These are phyloP conservation scores for Ochotona princeps DNA, from an alignment of 2,113 vertebrate species.

Conservation along the genomic window DNA sequence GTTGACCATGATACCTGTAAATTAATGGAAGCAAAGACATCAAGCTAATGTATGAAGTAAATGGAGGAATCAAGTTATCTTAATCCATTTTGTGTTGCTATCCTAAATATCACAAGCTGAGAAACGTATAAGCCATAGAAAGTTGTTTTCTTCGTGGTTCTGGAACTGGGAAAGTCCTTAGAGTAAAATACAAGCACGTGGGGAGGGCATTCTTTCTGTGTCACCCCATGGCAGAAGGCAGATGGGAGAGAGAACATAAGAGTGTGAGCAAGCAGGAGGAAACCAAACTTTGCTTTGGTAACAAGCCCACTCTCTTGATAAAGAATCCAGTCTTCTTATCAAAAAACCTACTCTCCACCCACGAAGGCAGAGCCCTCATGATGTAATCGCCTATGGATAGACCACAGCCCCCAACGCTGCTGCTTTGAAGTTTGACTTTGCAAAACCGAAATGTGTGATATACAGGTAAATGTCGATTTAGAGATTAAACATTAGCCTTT, in stretches of 20 bases:
- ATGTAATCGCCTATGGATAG: too few relatives aligned
- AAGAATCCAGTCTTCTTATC: background rate
- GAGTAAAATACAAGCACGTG: background rate
- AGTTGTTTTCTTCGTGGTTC: background rate
- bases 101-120: background rate
- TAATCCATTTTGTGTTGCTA: background rate
- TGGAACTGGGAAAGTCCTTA: background rate
- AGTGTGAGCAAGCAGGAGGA: background rate
- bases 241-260: background rate
- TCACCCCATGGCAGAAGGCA: background rate
- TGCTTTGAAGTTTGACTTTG: background rate
- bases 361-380: too few relatives aligned
- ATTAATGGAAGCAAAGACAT: background rate
- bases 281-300: background rate
- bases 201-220: background rate
- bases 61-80: background rate
- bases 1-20: background rate
- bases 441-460: background rate
- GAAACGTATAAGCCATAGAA: background rate
- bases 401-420: too few relatives aligned
- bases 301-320: background rate
- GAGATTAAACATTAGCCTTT: too few relatives aligned
- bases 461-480: background rate
- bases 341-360: too few relatives aligned
- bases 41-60: background rate